phyloP scores from a whole-genome alignment of 2,797 vertebrate genomes.

The Lacerta agilis region DNA sequence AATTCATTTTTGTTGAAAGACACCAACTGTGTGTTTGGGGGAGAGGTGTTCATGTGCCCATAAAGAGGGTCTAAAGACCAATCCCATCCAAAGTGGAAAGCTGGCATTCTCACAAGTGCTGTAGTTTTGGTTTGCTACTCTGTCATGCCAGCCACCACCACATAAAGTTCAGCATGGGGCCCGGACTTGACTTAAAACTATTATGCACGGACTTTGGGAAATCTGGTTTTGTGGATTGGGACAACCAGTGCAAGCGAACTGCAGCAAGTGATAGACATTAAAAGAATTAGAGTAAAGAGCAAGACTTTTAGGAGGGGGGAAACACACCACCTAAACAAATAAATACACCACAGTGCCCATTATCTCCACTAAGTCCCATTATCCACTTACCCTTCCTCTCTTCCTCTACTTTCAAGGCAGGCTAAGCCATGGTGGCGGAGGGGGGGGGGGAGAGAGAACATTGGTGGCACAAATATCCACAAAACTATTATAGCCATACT shows the following conservation, averaged over 20 bases:
- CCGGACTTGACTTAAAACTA: neutral
- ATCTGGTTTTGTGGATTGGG: slow-evolving; percentile 68
- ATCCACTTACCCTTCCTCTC: slow-evolving; percentile 30
- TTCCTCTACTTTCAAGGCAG: slow-evolving; percentile 18
- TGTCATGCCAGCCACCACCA: no score
- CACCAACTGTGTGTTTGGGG: neutral
- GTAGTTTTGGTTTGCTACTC: neutral
- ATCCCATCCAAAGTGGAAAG: neutral
- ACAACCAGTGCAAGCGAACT: slow-evolving; percentile 31
- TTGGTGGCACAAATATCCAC: slow-evolving; percentile 13
- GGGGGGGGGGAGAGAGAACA: neutral
- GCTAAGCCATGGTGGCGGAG: neutral
- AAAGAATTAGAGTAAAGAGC: slow-evolving; percentile 68
- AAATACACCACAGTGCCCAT: slow-evolving; percentile 36
- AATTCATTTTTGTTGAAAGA: neutral
- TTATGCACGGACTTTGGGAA: neutral
- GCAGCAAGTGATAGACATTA: slow-evolving; percentile 69
- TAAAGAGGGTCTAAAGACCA: neutral
- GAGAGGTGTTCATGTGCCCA: neutral
- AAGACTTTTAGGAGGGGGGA: slow-evolving; percentile 54
- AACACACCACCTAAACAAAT: slow-evolving; percentile 53
- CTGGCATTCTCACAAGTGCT: no score
- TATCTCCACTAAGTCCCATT: slow-evolving; percentile 35
- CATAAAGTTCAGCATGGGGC: neutral
- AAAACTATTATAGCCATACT: slow-evolving; percentile 6